phyloP scores from a whole-genome alignment of 2,113 vertebrate species.

The Donacobius atricapilla region DNA sequence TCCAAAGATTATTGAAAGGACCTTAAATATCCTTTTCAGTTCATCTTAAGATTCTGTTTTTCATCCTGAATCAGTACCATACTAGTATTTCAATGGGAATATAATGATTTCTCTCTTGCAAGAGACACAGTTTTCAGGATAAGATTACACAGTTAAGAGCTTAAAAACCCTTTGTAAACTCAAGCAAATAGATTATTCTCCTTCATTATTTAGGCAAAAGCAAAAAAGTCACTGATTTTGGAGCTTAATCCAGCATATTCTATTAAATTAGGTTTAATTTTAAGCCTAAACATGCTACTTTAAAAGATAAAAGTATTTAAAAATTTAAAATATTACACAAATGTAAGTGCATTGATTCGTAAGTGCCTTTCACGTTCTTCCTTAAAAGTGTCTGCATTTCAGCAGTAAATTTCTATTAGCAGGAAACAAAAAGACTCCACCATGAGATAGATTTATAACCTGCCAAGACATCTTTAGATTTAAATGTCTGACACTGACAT shows the following conservation, averaged over 20 bases:
- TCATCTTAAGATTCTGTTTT: neutral
- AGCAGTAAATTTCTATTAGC: neutral
- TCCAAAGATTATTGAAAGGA: constrained; percentile 19
- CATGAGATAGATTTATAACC: neutral
- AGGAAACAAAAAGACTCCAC: neutral
- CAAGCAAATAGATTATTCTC: neutral
- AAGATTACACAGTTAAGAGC: neutral
- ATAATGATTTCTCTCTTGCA: neutral
- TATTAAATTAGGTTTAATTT: neutral
- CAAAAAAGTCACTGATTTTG: neutral
- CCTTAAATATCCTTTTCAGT: neutral
- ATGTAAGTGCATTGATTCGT: neutral
- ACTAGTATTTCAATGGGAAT: neutral
- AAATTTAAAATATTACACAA: neutral
- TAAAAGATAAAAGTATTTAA: neutral
- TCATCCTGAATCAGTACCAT: neutral
- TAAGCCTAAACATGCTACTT: neutral
- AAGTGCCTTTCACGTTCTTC: neutral
- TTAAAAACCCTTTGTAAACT: neutral
- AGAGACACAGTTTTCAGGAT: neutral
- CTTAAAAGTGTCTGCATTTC: neutral
- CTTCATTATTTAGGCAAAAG: neutral
- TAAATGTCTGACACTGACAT: neutral
- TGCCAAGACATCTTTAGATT: neutral
- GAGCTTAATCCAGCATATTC: neutral